A percentile compares a stretch with the other conserved stretches of the same genome.
Evolutionary conservation across 53 echinoderm and acorn worm genomes (phyloP).

Genomic region (Astropecten irregularis): DNA sequence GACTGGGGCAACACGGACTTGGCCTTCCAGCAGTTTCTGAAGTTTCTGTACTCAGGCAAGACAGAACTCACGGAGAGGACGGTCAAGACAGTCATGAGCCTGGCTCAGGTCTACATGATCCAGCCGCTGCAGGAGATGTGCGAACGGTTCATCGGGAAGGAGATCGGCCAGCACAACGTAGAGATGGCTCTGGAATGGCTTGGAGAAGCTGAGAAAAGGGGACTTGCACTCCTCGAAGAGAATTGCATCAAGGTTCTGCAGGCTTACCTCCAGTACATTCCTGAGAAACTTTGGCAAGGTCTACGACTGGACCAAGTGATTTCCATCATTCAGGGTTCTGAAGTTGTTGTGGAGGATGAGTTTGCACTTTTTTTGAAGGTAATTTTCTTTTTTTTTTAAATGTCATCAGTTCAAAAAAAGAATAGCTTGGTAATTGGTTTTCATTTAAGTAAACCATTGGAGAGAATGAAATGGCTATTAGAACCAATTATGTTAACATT

Average conservation of each 20-base stretch:
- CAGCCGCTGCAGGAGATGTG: conserved; percentile 43
- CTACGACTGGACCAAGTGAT: conserved; percentile 36
- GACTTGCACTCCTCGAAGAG: background rate
- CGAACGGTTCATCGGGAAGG: conserved; percentile 6
- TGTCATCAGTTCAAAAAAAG: no score
- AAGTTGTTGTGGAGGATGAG: conserved; percentile 36
- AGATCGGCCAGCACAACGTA: conserved; percentile 39
- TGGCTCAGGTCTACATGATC: conserved; percentile 43
- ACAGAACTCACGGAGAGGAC: background rate
- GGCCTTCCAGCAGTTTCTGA: background rate
- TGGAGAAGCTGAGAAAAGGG: conserved; percentile 7
- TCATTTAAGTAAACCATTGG: background rate
- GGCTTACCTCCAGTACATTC: conserved; percentile 42
- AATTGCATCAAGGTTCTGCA: conserved; percentile 32
- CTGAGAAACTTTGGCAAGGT: conserved; percentile 7
- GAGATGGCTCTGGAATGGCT: conserved; percentile 29
- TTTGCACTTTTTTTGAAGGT: conserved; percentile 26
- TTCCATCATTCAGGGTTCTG: background rate
- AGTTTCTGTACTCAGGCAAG: conserved; percentile 38
- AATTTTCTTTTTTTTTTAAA: no score
- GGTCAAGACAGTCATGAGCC: conserved; percentile 4
- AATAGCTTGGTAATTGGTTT: no score
- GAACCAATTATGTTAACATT: background rate
- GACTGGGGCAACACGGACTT: background rate
- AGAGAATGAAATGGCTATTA: background rate